Base-by-base conservation (phyloP, 2,113 vertebrate species). In the Camelus bactrianus region DNA sequence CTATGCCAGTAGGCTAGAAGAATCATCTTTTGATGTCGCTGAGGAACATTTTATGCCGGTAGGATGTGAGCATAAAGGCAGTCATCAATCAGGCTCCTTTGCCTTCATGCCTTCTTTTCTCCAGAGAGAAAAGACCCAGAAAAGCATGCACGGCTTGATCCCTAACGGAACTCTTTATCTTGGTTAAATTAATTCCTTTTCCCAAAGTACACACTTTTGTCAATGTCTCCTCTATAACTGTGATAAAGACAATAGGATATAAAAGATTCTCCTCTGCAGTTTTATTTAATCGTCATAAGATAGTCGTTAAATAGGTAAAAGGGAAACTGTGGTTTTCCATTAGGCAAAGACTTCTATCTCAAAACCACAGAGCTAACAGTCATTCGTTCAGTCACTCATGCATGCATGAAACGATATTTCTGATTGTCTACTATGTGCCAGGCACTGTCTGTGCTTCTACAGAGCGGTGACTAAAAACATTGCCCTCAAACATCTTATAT, bases 21-120 rank as follows among this genome's bases (percentile, higher is more conserved):
- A 97, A 96, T 85, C 62, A 79, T 89, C 86, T 65, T 93, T 96
- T 94, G 86, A 97, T 95, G 87, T 72, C 91, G 89, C 60, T 50
- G 89, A 89, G 81, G 64, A 94, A 94, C 7, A n/a, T 35, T 92
- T 79, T 80, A 48, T 91, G 56, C 73, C 56, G 48, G 94, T 60
- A 75, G 80, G 75, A 75, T 83, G 52, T 52, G 20, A 54, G 28
- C 32, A 54, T 67, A 73, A 75, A 94, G 42, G 77, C 72, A 82
- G 60, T 73, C 69, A 91, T 93, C 56, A 64, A 1, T 86, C 93
- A 93, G 56, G 6, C 64, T 50, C 64, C 79, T 91, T 75, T 65
- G 62, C 62, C 30, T 93, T 89, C 24, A 50, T 83, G 85, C 62
- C 38, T 42, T 42, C 38, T 42, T 42, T 42, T 42, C 38, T 42